Evolutionary conservation across 2,797 vertebrate genomes (phyloP).

Genomic region (Gymnopithys bicolor): DNA sequence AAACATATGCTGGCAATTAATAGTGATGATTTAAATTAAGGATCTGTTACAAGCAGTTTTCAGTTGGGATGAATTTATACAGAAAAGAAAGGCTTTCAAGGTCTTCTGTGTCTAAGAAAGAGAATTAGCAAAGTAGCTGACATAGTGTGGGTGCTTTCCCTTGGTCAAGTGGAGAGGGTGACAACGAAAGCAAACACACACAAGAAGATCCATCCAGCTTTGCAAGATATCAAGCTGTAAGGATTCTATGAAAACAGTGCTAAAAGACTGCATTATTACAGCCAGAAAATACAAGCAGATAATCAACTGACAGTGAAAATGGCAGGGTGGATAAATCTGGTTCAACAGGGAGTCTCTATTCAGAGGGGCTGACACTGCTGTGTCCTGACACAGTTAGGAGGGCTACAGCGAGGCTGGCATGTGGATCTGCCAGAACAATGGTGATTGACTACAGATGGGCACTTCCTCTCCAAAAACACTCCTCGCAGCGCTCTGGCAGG

Average conservation of each 20-base stretch:
- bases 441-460: conserved; percentile 56
- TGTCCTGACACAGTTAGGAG: conserved; percentile 4
- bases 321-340: conserved; percentile 45
- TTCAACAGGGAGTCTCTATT: conserved; percentile 58
- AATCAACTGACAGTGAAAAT: conserved; percentile 63
- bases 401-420: neutral
- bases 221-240: neutral
- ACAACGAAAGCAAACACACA: neutral
- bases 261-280: conserved; percentile 44
- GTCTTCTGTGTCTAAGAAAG: neutral
- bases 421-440: conserved; percentile 37
- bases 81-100: neutral
- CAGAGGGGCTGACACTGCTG: conserved; percentile 9
- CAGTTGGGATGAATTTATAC: neutral
- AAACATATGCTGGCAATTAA: conserved; percentile 9
- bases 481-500: neutral
- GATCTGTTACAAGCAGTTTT: neutral
- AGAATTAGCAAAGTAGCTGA: neutral
- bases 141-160: neutral
- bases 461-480: conserved; percentile 52
- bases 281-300: conserved; percentile 53
- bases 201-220: neutral
- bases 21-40: conserved; percentile 30
- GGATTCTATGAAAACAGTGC: conserved; percentile 8
- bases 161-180: neutral